phyloP scores from a whole-genome alignment of 1,140 invertebrate genomes.

The Drosophila sechellia region DNA sequence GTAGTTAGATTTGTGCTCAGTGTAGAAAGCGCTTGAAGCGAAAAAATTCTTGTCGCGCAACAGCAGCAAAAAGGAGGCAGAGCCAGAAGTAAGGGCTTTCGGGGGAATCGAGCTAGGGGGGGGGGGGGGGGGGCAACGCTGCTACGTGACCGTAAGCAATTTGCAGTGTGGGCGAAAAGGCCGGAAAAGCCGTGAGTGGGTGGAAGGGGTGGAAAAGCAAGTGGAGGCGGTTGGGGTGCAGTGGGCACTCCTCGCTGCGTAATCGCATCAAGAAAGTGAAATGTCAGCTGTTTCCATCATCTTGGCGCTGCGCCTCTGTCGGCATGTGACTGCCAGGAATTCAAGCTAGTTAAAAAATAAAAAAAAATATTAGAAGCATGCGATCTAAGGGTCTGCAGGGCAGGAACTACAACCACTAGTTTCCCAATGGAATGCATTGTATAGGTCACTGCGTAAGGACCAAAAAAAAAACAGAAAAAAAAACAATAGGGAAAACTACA shows the following conservation, averaged over 20 bases:
- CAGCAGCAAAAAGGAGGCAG: constrained; percentile 43
- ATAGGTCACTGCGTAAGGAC: constrained; percentile 57
- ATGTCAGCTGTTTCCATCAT: constrained; percentile 72
- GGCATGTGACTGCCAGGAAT: constrained; percentile 63
- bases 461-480: constrained; percentile 17
- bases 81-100: neutral
- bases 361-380: neutral
- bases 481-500: constrained; percentile 10
- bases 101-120: constrained; percentile 5
- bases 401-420: constrained; percentile 27
- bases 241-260: constrained; percentile 50
- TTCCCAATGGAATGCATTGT: constrained; percentile 56
- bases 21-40: constrained; percentile 27
- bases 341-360: constrained; percentile 65
- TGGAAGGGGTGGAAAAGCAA: neutral
- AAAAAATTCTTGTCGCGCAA: constrained; percentile 66
- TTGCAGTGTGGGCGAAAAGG: constrained; percentile 46
- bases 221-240: neutral
- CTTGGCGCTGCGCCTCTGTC: constrained; percentile 34
- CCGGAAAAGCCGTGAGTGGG: constrained; percentile 5
- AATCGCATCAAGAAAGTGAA: constrained; percentile 75
- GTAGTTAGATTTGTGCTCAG: constrained; percentile 1
- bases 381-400: neutral
- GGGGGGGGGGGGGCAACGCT: constrained; percentile 2
- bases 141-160: constrained; percentile 71